Conservation (phyloP, 2,113 vertebrate genomes). For the Carassius gibelio region DNA sequence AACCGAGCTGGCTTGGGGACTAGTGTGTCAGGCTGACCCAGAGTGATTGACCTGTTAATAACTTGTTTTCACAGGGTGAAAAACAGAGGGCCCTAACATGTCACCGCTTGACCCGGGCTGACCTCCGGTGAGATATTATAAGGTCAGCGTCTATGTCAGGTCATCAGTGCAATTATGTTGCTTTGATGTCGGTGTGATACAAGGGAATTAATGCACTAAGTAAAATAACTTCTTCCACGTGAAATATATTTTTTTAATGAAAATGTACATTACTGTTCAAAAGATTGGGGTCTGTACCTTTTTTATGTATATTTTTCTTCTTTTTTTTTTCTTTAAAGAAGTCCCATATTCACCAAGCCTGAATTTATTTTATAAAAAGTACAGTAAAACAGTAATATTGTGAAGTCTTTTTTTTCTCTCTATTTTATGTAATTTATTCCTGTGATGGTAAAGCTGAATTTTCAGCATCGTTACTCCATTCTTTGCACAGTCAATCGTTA, state of each 20-base stretch:
- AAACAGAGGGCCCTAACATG: constrained; percentile 49
- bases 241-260: background rate
- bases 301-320: too few species aligned
- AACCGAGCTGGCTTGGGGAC: constrained; percentile 46
- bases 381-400: background rate
- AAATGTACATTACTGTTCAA: background rate
- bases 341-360: background rate
- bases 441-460: background rate
- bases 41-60: constrained; percentile 61
- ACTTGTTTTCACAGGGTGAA: constrained; percentile 55
- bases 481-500: background rate
- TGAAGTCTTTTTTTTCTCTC: too few species aligned
- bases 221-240: background rate
- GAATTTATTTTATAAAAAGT: background rate
- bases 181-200: constrained; percentile 35
- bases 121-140: constrained; percentile 52
- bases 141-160: constrained; percentile 11
- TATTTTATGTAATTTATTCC: background rate
- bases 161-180: constrained; percentile 48
- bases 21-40: constrained; percentile 39
- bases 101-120: constrained; percentile 48
- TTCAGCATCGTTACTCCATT: background rate
- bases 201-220: background rate
- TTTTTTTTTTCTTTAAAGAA: background rate
- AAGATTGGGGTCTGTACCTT: background rate